Base-by-base conservation (phyloP, 2,113 vertebrate species). In the Syrmaticus mikado region DNA sequence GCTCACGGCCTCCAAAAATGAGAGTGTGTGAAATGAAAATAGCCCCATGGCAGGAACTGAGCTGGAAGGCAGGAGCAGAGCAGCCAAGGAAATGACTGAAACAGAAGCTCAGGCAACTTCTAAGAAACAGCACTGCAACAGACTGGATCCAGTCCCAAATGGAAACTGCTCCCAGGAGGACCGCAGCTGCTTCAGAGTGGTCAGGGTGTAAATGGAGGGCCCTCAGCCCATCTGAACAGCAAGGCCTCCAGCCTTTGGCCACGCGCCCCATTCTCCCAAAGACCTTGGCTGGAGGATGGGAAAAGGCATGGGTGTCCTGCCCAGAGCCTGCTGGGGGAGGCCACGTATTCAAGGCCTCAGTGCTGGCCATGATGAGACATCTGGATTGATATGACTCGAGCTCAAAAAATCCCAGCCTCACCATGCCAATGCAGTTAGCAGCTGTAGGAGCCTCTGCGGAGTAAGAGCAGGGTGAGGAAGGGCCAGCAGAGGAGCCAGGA, bases 201-300 rank as follows among this genome's bases (percentile, higher is more conserved):
- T 40, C 62, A 52, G 77, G 38, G n/a, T 20, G 46, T 0, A 3
- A n/a, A 64, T 6, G 36, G n/a, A 68, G 32, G 38, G 34, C 20
- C 64, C 7, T 41, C 36, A 30, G 50, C 13, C 36, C 17, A 15
- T 55, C 14, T 24, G 70, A 73, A 0, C 43, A 43, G 13, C 0
- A 1, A 76, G 28, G 15, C 34, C 55, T 66, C 38, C 41, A 74
- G 71, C 61, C 58, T 34, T 28, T 28, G 57, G 64, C 68, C 65
- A 66, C 0, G 1, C 0, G 0, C 19, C 57, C 61, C 40, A 8
- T 21, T 76, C 40, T 84, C 58, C 58, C 68, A 61, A 60, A 28
- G 32, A n/a, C 41, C 15, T 81, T 68, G 70, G 53, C 70, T 77
- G 46, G 22, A 52, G 53, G n/a, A 58, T n/a, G 30, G 45, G 58